Evolutionary conservation across 2,113 vertebrate genomes (phyloP), one percentile per base, ranked within the genome.

Genomic region (Scopus umbretta): DNA sequence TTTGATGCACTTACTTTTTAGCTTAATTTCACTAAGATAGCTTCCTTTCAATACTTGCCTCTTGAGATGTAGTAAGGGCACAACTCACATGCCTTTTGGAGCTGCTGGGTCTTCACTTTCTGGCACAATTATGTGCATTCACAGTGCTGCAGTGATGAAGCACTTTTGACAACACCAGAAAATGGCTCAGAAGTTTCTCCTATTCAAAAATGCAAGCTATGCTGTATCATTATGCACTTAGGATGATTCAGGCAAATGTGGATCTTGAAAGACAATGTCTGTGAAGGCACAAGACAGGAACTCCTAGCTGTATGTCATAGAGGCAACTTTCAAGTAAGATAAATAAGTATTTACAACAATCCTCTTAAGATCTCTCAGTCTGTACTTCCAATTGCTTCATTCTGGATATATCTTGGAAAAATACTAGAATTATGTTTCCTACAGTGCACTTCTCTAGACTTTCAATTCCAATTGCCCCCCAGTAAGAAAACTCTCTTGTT

Each of bases 141-240:
- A 92, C 81, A 3, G 4, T 94, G 32, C 79, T 96, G 16, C 12
- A 8, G 42, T 50, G 95, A 76, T 32, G 97, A 97, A 96, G 96
- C 95, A 63, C 97, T 68, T 98, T 98, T 99, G 86, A 98, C 98
- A 96, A 98, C 94, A 94, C 98, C 98, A 98, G 97, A 98, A 82
- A 98, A 92, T 81, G 96, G 97, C 95, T 90, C 53, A 67, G 58
- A 80, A 96, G 30, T 43, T 79, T 65, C 8, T 94, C 32, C 95
- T 97, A 13, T 36, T 88, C 61, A 87, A 94, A 96, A 40, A 95
- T 10, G 15, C 3, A 50, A 62, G 45, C 29, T 80, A 73, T 84
- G 50, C 58, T 50, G 21, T 38, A 68, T 67, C 13, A 15, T 36
- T 88, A 53, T 20, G 10, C 17, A 25, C 30, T 80, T 19, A 16